These are phyloP conservation scores for Aeoliscus strigatus DNA, from an alignment of 2,797 vertebrate genomes.

Conservation along the genomic window DNA sequence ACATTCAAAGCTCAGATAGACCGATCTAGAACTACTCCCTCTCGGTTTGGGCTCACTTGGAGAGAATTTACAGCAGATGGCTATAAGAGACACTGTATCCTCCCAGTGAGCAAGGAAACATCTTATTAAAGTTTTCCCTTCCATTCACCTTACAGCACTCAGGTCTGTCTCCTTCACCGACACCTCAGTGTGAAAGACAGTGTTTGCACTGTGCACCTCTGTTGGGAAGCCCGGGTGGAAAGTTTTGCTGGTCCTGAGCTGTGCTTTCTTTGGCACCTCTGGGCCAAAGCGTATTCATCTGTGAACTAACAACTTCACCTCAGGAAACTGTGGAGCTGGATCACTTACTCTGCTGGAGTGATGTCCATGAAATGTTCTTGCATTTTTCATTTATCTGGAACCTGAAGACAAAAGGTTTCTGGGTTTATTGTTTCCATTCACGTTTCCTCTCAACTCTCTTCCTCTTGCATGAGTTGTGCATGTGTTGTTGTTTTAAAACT, in stretches of 20 bases:
- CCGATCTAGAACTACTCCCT: not conserved
- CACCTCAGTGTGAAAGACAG: conserved; percentile 57
- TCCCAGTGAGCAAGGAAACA: conserved; percentile 44
- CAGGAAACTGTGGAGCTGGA: conserved; percentile 53
- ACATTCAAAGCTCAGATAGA: no score
- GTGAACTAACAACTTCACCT: conserved; percentile 68
- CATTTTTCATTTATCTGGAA: no score
- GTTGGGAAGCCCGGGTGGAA: conserved; percentile 61
- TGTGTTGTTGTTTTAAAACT: no score
- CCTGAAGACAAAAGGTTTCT: no score
- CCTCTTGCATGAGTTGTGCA: no score
- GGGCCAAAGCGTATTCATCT: conserved; percentile 68
- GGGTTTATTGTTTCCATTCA: no score
- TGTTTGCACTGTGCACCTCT: conserved; percentile 60
- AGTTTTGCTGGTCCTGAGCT: conserved; percentile 57
- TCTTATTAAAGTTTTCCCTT: conserved; percentile 59
- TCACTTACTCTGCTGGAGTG: conserved; percentile 26
- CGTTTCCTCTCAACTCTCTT: no score
- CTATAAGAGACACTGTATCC: conserved; percentile 53
- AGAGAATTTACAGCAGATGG: conserved; percentile 35
- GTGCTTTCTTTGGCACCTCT: conserved; percentile 76
- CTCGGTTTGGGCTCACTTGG: conserved; percentile 13
- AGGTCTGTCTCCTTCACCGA: conserved; percentile 38
- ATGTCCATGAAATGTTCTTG: conserved; percentile 18
- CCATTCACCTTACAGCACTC: conserved; percentile 31